Evolutionary conservation across 2,113 vertebrate genomes (phyloP).

Genomic region (Rhinoptilus africanus): DNA sequence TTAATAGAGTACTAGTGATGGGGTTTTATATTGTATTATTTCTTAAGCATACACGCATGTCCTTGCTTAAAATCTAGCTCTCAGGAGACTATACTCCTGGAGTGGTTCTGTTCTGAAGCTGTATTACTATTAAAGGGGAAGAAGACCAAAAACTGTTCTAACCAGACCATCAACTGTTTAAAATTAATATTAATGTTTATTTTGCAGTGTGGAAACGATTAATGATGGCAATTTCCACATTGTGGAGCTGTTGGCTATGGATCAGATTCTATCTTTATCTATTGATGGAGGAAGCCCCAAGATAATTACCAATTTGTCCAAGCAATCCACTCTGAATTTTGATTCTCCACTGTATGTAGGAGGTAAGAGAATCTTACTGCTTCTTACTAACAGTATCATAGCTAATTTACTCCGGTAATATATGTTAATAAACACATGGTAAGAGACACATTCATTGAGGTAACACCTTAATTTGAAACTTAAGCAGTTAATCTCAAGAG

Average conservation of each 20-base stretch:
- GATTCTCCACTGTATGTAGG: conserved; percentile 93
- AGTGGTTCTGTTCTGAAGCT: not conserved
- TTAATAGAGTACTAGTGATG: not conserved
- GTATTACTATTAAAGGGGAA: not conserved
- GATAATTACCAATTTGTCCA: conserved; percentile 90
- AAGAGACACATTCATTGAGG: not conserved
- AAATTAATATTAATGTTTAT: conserved; percentile 15
- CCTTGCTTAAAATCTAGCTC: not conserved
- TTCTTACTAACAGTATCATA: not conserved
- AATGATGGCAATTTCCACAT: conserved; percentile 96
- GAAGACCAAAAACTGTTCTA: not conserved
- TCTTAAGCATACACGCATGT: not conserved
- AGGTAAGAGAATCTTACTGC: conserved; percentile 78
- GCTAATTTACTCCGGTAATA: not conserved
- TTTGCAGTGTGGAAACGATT: conserved; percentile 91
- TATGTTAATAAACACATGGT: not conserved
- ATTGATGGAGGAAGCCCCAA: conserved; percentile 94
- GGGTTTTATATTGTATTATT: not conserved
- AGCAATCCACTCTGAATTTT: conserved; percentile 88
- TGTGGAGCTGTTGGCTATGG: conserved; percentile 90
- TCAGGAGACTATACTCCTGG: not conserved
- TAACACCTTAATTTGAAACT: not conserved
- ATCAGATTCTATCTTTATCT: conserved; percentile 90
- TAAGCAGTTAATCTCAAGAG: not conserved
- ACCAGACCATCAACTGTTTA: not conserved